Conservation (phyloP, 2,888 invertebrate genomes). For the Zhuqinia jingwanae region DNA sequence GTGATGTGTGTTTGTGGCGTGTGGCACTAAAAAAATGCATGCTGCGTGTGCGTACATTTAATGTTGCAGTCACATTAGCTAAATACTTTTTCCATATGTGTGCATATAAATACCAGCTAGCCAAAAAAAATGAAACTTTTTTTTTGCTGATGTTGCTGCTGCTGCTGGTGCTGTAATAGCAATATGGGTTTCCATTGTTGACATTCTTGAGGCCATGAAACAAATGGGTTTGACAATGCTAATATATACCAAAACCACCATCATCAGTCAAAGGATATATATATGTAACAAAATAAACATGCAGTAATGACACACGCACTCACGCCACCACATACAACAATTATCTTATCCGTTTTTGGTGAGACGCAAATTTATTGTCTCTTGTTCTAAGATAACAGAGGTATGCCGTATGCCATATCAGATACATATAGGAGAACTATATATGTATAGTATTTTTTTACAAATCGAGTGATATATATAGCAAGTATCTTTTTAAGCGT, state of each 20-base stretch:
- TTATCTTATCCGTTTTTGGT: conserved; percentile 33
- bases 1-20: no score
- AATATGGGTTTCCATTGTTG: conserved; percentile 37
- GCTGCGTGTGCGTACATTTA: no score
- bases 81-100: no score
- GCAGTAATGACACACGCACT: neutral
- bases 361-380: conserved; percentile 32
- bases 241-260: neutral
- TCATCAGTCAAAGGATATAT: neutral
- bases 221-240: neutral
- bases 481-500: no score
- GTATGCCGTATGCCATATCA: neutral
- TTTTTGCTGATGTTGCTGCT: no score
- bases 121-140: no score
- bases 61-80: no score
- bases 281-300: conserved; percentile 2
- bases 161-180: no score
- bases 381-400: conserved; percentile 29
- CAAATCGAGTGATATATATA: no score
- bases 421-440: neutral
- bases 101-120: no score
- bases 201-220: conserved; percentile 46
- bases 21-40: no score
- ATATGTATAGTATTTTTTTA: no score
- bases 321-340: neutral